phyloP scores from a whole-genome alignment of 2,888 invertebrate species.

The Gryllus longicercus region DNA sequence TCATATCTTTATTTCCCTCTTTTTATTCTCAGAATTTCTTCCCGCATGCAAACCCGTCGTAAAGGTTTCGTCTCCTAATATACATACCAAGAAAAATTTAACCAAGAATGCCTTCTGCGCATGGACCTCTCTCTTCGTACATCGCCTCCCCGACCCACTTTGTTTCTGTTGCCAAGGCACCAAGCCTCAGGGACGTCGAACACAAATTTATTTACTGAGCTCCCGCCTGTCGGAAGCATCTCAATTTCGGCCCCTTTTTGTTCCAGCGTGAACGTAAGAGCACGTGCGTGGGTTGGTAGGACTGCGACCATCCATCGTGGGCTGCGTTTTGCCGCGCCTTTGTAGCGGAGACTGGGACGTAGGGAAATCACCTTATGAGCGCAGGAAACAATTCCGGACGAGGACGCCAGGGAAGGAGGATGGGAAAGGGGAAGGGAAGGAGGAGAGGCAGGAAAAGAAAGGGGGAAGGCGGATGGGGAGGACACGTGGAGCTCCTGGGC shows the following conservation, averaged over 20 bases:
- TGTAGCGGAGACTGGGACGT: background rate
- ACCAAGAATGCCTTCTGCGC: background rate
- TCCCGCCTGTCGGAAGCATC: background rate
- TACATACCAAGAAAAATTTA: too few relatives aligned
- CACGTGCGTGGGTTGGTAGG: background rate
- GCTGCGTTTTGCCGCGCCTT: background rate
- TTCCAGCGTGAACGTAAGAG: background rate
- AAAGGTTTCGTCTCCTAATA: too few relatives aligned
- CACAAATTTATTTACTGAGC: background rate
- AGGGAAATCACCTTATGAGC: constrained; percentile 17
- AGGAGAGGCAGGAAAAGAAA: too few relatives aligned
- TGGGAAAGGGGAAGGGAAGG: too few relatives aligned
- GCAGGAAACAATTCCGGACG: background rate
- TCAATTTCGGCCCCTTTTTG: background rate
- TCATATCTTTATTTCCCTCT: too few relatives aligned
- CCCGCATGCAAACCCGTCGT: too few relatives aligned
- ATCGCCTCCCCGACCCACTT: background rate
- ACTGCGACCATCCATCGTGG: background rate
- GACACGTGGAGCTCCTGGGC: too few relatives aligned
- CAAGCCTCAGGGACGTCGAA: background rate
- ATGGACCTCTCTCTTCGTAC: background rate
- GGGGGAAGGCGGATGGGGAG: too few relatives aligned
- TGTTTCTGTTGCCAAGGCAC: background rate
- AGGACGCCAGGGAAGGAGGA: background rate
- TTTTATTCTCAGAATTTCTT: too few relatives aligned